Conservation (phyloP, 2,797 vertebrate species). For the Steatocranus sp. region DNA sequence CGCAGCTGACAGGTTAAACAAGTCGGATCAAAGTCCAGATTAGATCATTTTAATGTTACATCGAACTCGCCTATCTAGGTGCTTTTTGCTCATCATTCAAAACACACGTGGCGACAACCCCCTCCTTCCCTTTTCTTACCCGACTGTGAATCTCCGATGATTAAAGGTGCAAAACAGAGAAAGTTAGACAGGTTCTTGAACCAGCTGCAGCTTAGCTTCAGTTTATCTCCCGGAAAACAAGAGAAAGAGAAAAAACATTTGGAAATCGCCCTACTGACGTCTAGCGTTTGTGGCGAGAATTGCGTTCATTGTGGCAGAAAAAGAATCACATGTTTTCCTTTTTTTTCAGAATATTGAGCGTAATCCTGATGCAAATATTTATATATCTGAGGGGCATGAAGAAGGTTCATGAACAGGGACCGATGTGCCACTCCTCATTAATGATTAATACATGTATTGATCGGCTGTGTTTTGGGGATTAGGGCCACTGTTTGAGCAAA, state of each 20-base stretch:
- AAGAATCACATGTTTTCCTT: neutral
- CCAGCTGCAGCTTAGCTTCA: neutral
- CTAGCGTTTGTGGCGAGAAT: conserved; percentile 42
- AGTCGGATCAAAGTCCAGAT: conserved; percentile 36
- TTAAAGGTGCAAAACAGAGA: neutral
- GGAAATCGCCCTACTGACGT: conserved; percentile 34
- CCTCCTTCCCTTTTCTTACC: conserved; percentile 21
- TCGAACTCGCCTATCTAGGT: neutral
- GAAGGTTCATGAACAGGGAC: neutral
- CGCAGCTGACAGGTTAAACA: conserved; percentile 58
- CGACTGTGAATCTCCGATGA: neutral
- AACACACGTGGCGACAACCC: neutral
- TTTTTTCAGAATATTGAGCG: neutral
- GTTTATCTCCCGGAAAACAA: conserved; percentile 25
- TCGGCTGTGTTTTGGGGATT: conserved; percentile 49
- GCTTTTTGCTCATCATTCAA: neutral
- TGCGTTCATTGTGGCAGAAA: neutral
- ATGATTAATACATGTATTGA: conserved; percentile 71
- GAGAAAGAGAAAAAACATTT: neutral
- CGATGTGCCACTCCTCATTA: conserved; percentile 38
- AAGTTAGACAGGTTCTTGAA: neutral
- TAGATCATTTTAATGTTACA: neutral
- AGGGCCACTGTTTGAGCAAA: conserved; percentile 49
- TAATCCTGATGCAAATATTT: neutral
- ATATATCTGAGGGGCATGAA: neutral